Evolutionary conservation across 2,888 invertebrate genomes (phyloP), one percentile per base, ranked within the genome.

Genomic region (Caenorhabditis becei): DNA sequence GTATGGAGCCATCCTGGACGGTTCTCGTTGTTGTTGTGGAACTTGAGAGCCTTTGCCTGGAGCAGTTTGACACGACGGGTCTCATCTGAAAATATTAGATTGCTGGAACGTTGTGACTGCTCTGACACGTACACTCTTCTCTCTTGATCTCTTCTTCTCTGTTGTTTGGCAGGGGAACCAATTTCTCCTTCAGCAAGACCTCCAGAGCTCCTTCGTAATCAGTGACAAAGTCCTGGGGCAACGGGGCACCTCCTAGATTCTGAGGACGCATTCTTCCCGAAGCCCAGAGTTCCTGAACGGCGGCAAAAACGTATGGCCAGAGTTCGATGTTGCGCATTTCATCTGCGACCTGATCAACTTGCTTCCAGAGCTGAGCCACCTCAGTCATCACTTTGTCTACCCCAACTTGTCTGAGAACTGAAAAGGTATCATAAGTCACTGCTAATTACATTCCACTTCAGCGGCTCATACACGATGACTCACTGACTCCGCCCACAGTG

Each of bases 1-100:
- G 16, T 7, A n/a, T 71, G 71, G 2, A 54, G 20, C 35, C 20
- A 54, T 16, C 62, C 62, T 14, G 71, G 71, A 32, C 71, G 62
- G 8, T 37, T 37, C 0, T 54, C 8, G 14, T 44, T 41, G 18
- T 20, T 18, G 5, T 44, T 28, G 28, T 71, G 71, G 35, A 41
- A 71, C 2, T 44, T n/a, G 1, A 18, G 1, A 1, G 61, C 24
- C 28, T 28, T 44, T 0, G 1, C 1, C 4, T 23, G 23, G 16
- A 44, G 61, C 28, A 44, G 14, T 10, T 28, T n/a, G 4, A 47
- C 47, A 10, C 61, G 61, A 5, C 18, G n/a, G 5, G 24, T 23
- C 41, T 61, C 66, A 16, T 66, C 66, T 41, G 54, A 32, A 49
- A 56, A 41, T 3, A 14, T 41, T 10, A 41, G 5, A 16, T 41